Evolutionary conservation across 2,888 invertebrate species (phyloP).

Genomic region (Erebia epiphron): DNA sequence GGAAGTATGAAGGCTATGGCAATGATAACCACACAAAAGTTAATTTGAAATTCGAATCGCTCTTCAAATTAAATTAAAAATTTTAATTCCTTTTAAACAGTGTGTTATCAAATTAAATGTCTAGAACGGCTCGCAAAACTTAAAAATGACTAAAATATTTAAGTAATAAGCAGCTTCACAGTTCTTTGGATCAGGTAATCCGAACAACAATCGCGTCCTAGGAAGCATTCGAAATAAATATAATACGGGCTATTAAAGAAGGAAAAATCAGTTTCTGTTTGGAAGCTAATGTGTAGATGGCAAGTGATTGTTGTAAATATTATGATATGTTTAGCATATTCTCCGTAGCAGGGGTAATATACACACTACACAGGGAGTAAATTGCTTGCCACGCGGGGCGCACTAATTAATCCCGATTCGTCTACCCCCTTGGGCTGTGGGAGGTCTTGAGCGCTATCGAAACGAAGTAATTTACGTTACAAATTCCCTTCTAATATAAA

Average conservation of each 20-base stretch:
- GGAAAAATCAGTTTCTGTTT: too few relatives aligned
- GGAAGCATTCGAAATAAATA: too few relatives aligned
- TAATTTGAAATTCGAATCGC: not conserved
- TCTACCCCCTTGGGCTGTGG: not conserved
- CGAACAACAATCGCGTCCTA: too few relatives aligned
- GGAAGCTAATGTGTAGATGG: too few relatives aligned
- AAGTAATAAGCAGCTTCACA: too few relatives aligned
- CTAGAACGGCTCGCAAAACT: too few relatives aligned
- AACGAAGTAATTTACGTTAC: conserved; percentile 17
- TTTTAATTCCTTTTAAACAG: not conserved
- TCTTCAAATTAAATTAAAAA: not conserved
- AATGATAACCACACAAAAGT: not conserved
- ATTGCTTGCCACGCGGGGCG: conserved; percentile 17
- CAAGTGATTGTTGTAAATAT: not conserved
- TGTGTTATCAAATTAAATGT: not conserved
- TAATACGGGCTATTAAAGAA: too few relatives aligned
- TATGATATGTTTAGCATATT: conserved; percentile 1
- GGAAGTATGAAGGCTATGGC: not conserved
- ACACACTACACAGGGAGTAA: conserved; percentile 13
- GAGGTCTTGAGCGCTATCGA: conserved; percentile 8
- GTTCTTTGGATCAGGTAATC: too few relatives aligned
- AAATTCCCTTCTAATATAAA: conserved; percentile 9
- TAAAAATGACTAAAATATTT: too few relatives aligned
- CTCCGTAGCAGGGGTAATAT: not conserved
- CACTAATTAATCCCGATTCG: conserved; percentile 22